A percentile compares a stretch with the other conserved stretches of the same genome.
Conservation (phyloP, 1,140 invertebrate species). For the Dendroctonus ponderosae region DNA sequence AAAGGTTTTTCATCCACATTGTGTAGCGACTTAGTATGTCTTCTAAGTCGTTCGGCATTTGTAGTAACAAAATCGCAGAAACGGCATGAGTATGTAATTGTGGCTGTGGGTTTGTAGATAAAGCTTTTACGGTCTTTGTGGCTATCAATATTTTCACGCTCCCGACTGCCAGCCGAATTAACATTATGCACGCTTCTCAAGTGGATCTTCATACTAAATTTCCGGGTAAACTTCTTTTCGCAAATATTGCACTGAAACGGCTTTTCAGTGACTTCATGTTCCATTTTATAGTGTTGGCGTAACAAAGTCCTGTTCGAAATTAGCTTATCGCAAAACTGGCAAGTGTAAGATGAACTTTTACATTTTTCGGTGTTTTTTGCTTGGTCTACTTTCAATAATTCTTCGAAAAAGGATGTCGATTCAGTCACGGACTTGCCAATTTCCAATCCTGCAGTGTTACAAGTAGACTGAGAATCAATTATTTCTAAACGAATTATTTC, state of each 20-base stretch:
- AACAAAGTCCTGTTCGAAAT: too few species aligned
- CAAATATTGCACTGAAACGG: slow-evolving; percentile 5
- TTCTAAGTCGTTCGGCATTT: background rate
- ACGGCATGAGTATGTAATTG: background rate
- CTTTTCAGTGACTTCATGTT: background rate
- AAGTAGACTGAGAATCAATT: too few species aligned
- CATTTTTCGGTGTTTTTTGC: too few species aligned
- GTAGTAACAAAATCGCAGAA: background rate
- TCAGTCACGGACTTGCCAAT: too few species aligned
- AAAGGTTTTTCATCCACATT: slow-evolving; percentile 8
- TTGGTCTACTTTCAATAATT: too few species aligned
- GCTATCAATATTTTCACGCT: background rate
- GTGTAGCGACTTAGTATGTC: background rate
- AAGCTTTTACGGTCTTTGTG: background rate
- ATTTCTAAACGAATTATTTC: too few species aligned
- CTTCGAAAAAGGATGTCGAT: too few species aligned
- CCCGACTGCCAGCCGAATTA: background rate
- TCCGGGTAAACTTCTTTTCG: slow-evolving; percentile 1
- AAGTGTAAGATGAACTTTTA: too few species aligned
- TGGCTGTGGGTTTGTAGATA: background rate
- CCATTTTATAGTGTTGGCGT: background rate
- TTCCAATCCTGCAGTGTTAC: too few species aligned
- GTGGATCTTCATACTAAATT: slow-evolving; percentile 5
- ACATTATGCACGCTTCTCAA: background rate
- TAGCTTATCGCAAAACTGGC: too few species aligned